Evolutionary conservation across 2,888 invertebrate genomes (phyloP).

Genomic region (Caradrina clavipalpis): DNA sequence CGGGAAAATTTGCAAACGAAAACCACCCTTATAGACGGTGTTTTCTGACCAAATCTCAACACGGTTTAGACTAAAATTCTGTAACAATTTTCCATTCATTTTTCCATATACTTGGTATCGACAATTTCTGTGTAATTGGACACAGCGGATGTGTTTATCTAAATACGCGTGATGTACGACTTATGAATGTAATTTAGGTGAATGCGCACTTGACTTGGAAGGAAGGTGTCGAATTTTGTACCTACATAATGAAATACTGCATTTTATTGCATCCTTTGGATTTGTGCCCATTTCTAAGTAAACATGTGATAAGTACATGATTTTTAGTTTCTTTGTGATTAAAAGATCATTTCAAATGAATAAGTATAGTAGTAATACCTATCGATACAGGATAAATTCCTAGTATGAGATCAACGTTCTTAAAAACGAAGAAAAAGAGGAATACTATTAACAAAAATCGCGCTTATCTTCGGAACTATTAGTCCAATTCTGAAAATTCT

Average conservation of each 20-base stretch:
- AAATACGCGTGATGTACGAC: conserved; percentile 58
- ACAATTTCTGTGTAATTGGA: conserved; percentile 64
- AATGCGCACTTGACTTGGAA: conserved; percentile 43
- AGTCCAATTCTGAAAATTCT: too few species aligned
- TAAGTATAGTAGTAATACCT: background rate
- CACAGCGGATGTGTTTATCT: conserved; percentile 70
- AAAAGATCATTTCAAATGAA: background rate
- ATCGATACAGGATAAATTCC: too few species aligned
- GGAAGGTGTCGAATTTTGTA: conserved; percentile 48
- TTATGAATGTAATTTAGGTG: conserved; percentile 47
- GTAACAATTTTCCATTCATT: background rate
- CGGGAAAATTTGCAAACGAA: conserved; percentile 39
- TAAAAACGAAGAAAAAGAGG: too few species aligned
- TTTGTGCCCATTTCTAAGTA: background rate
- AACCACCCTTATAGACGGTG: conserved; percentile 13
- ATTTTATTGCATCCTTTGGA: conserved; percentile 8
- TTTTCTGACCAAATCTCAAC: conserved; percentile 3
- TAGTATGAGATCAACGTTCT: too few species aligned
- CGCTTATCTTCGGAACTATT: too few species aligned
- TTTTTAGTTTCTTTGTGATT: background rate
- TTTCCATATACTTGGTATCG: conserved; percentile 14
- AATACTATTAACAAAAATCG: too few species aligned
- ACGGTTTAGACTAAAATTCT: conserved; percentile 7
- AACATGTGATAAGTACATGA: background rate
- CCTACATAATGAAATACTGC: conserved; percentile 4